phyloP scores from a whole-genome alignment of 2,113 vertebrate species.

The Brachyhypopomus gauderio region DNA sequence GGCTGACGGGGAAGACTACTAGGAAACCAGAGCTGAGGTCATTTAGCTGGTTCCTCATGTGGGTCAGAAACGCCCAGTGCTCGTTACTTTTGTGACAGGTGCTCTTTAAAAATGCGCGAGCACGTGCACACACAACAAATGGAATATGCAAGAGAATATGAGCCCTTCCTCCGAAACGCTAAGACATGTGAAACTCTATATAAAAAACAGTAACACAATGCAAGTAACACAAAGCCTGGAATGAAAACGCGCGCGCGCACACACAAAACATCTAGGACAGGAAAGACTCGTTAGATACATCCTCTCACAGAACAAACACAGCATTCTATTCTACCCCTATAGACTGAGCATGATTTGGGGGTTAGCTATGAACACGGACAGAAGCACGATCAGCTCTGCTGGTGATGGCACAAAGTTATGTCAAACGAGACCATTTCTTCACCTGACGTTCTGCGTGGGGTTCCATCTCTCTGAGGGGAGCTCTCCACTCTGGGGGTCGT shows the following conservation, averaged over 20 bases:
- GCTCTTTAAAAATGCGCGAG: too few species aligned
- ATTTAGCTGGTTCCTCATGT: too few species aligned
- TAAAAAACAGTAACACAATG: slow-evolving; percentile 1
- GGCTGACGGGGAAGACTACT: too few species aligned
- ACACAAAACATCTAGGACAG: slow-evolving; percentile 8
- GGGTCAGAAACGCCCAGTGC: too few species aligned
- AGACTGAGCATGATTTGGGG: neutral
- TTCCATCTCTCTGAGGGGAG: slow-evolving; percentile 97
- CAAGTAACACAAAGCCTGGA: slow-evolving; percentile 11
- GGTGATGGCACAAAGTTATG: neutral
- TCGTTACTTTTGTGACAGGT: too few species aligned
- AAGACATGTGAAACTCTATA: slow-evolving; percentile 48
- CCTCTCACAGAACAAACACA: slow-evolving; percentile 10
- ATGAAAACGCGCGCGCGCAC: neutral
- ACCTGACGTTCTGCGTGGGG: slow-evolving; percentile 97
- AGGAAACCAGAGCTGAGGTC: too few species aligned
- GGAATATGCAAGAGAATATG: slow-evolving; percentile 34
- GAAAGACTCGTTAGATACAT: slow-evolving; percentile 22
- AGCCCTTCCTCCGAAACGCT: slow-evolving; percentile 28
- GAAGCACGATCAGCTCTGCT: neutral
- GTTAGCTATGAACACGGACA: neutral
- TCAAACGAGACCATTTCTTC: slow-evolving; percentile 36
- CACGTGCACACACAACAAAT: neutral
- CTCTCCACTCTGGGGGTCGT: slow-evolving; percentile 96
- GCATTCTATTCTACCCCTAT: neutral